Evolutionary conservation across 2,797 vertebrate species (phyloP).

Genomic region (Enteromius thamalakanensis): DNA sequence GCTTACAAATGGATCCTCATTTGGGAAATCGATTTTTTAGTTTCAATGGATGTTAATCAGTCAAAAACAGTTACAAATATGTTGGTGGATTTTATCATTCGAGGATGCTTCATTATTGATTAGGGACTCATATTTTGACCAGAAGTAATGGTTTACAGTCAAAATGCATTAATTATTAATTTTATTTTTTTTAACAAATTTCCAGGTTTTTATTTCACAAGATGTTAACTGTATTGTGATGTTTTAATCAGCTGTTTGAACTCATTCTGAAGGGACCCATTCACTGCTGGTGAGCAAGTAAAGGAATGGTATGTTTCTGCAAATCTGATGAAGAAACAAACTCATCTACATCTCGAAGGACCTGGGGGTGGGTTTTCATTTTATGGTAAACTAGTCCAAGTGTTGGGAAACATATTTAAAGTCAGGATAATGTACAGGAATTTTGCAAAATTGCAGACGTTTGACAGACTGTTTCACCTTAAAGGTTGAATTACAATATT

Average conservation of each 20-base stretch:
- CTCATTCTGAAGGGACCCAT: neutral
- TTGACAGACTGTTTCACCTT: too few relatives aligned
- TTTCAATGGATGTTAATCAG: neutral
- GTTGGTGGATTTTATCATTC: too few relatives aligned
- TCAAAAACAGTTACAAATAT: too few relatives aligned
- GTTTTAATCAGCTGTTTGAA: neutral
- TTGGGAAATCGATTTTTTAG: neutral
- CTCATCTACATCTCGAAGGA: neutral
- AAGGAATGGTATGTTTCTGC: neutral
- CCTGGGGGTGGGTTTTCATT: neutral
- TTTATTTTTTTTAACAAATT: too few relatives aligned
- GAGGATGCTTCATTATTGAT: too few relatives aligned
- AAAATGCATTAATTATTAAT: too few relatives aligned
- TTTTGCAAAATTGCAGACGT: neutral
- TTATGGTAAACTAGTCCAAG: neutral
- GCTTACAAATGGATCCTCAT: neutral
- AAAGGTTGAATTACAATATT: too few relatives aligned
- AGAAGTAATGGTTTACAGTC: too few relatives aligned
- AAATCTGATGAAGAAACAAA: neutral
- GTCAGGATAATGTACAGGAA: too few relatives aligned
- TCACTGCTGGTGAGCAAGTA: neutral
- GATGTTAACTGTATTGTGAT: neutral
- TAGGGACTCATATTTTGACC: too few relatives aligned
- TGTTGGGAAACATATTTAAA: neutral
- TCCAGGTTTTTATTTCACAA: too few relatives aligned